Conservation (phyloP, 2,113 vertebrate species). For the Megalops atlanticus region DNA sequence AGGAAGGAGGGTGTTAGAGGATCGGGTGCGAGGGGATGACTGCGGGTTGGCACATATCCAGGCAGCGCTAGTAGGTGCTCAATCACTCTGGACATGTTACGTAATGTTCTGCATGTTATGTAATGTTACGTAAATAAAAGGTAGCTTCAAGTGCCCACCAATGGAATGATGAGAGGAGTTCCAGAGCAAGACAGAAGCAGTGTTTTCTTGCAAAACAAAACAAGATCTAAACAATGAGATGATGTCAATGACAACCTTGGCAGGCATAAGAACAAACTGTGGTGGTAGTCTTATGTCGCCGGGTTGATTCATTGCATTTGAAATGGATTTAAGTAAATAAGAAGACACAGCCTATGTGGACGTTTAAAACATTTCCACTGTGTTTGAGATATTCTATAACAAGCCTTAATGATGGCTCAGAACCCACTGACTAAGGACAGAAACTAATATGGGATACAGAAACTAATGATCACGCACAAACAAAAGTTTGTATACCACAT, state of each 20-base stretch:
- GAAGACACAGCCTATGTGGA: no score
- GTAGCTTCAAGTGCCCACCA: no score
- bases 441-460: no score
- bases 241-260: no score
- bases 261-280: slow-evolving; percentile 7
- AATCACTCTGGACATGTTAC: slow-evolving; percentile 46
- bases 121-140: no score
- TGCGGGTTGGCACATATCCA: slow-evolving; percentile 13
- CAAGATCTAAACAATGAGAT: no score
- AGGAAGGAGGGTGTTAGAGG: slow-evolving; percentile 61
- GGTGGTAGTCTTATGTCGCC: no score
- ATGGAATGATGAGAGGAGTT: slow-evolving; percentile 14
- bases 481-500: no score
- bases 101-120: no score
- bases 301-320: neutral
- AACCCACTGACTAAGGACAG: no score
- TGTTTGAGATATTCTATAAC: neutral
- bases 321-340: neutral
- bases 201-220: neutral
- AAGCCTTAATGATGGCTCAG: no score
- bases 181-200: slow-evolving; percentile 17
- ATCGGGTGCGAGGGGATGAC: slow-evolving; percentile 57
- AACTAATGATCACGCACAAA: no score
- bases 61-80: slow-evolving; percentile 35
- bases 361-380: neutral